These are phyloP conservation scores for Brachirus orientalis DNA, from an alignment of 2,113 vertebrate species.

Conservation along the genomic window DNA sequence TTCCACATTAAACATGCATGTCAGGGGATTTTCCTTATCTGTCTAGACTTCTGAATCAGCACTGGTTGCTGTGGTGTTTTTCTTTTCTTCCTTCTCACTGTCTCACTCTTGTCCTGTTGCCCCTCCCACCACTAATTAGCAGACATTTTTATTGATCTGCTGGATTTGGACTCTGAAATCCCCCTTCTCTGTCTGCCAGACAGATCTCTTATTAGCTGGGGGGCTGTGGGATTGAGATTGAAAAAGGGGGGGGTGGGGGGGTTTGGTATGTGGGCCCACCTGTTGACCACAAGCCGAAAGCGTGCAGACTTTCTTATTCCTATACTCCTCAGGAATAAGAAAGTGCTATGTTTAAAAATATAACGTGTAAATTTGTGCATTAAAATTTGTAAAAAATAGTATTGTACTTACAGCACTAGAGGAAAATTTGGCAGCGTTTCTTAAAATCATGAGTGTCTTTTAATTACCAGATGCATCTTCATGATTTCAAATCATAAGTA, in stretches of 20 bases:
- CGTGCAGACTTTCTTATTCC: conserved; percentile 46
- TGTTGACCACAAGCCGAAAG: conserved; percentile 69
- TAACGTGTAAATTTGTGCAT: too few relatives aligned
- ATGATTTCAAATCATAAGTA: too few relatives aligned
- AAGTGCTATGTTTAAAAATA: too few relatives aligned
- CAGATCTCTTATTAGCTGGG: conserved; percentile 66
- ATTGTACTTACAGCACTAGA: too few relatives aligned
- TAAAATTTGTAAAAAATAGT: too few relatives aligned
- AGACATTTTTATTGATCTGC: conserved; percentile 80
- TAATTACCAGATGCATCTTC: too few relatives aligned
- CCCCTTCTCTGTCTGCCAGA: conserved; percentile 75
- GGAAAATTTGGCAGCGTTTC: too few relatives aligned
- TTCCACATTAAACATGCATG: conserved; percentile 32
- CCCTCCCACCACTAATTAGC: conserved; percentile 72
- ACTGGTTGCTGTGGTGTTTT: conserved; percentile 2
- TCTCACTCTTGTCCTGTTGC: conserved; percentile 29
- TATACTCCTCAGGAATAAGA: conserved; percentile 6
- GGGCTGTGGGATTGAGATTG: conserved; percentile 29
- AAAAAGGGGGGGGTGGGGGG: neutral
- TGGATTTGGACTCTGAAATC: conserved; percentile 77
- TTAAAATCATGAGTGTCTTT: too few relatives aligned
- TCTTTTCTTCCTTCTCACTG: conserved; percentile 4
- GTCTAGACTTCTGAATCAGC: conserved; percentile 75
- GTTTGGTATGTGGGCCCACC: conserved; percentile 51
- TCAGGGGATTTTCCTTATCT: conserved; percentile 50